phyloP scores from a whole-genome alignment of 2,113 vertebrate genomes.

The Toxotes chatareus region DNA sequence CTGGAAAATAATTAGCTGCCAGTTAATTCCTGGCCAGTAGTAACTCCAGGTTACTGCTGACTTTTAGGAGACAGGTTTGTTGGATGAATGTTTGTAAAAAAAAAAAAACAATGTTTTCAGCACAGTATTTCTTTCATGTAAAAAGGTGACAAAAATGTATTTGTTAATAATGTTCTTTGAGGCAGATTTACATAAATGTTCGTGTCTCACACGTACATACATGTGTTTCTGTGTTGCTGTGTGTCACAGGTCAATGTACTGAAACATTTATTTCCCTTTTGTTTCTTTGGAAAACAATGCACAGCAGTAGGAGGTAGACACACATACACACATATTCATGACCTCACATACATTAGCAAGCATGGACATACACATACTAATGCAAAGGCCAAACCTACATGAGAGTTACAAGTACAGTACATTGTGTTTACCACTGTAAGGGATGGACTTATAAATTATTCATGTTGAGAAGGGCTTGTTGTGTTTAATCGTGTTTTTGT shows the following conservation, averaged over 20 bases:
- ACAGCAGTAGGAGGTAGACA: not conserved
- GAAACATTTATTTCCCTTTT: constrained; percentile 13
- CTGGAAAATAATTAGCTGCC: not conserved
- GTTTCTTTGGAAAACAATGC: constrained; percentile 34
- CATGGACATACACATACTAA: constrained; percentile 5
- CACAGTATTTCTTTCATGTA: not conserved
- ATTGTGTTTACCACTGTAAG: constrained; percentile 45
- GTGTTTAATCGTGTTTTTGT: constrained; percentile 54
- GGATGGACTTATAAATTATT: constrained; percentile 37
- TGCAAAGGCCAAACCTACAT: constrained; percentile 10
- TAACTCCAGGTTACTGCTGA: not conserved
- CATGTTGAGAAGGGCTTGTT: constrained; percentile 45
- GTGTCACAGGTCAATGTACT: not conserved
- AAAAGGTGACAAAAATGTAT: not conserved
- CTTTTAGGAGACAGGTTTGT: not conserved
- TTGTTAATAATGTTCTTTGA: not conserved
- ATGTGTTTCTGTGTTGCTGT: not conserved
- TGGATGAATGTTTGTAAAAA: not conserved
- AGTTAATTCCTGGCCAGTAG: not conserved
- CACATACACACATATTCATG: not conserved
- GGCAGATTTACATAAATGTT: not conserved
- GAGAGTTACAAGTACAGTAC: constrained; percentile 4
- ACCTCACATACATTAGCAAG: constrained; percentile 9
- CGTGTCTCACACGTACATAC: not conserved
- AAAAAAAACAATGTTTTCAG: not conserved